A percentile compares a stretch with the other conserved stretches of the same genome.
Conservation (phyloP, 37 sponge, comb jelly and placozoan species). For the Aphrocallistes beatrix region DNA sequence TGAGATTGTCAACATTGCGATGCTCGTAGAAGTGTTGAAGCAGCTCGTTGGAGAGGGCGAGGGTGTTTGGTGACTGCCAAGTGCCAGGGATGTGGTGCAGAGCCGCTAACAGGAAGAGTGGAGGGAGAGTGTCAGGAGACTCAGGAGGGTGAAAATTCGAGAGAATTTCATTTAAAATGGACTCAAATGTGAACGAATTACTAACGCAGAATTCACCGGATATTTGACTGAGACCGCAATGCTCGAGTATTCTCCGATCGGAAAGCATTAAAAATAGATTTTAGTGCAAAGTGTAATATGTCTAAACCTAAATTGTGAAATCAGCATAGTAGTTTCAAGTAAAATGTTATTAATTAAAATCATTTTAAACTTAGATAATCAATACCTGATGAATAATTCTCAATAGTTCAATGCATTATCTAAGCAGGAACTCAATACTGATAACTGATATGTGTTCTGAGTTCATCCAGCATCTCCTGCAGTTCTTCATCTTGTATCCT, state of each 20-base stretch:
- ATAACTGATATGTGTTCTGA: constrained; percentile 74
- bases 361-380: too few relatives aligned
- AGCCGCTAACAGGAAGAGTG: background rate
- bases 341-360: too few relatives aligned
- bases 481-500: constrained; percentile 77
- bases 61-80: background rate
- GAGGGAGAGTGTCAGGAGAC: background rate
- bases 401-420: too few relatives aligned
- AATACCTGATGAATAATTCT: too few relatives aligned
- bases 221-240: background rate
- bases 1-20: background rate
- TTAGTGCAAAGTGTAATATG: too few relatives aligned
- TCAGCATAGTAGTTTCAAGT: too few relatives aligned
- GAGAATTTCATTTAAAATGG: background rate
- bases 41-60: background rate
- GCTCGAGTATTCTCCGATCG: background rate
- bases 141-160: background rate
- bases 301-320: too few relatives aligned
- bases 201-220: background rate
- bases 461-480: constrained; percentile 76
- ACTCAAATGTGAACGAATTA: background rate
- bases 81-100: constrained; percentile 9
- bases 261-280: background rate
- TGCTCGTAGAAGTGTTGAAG: background rate
- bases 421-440: constrained; percentile 74